Conservation (phyloP, 1,140 invertebrate genomes). For the Nilaparvata lugens region DNA sequence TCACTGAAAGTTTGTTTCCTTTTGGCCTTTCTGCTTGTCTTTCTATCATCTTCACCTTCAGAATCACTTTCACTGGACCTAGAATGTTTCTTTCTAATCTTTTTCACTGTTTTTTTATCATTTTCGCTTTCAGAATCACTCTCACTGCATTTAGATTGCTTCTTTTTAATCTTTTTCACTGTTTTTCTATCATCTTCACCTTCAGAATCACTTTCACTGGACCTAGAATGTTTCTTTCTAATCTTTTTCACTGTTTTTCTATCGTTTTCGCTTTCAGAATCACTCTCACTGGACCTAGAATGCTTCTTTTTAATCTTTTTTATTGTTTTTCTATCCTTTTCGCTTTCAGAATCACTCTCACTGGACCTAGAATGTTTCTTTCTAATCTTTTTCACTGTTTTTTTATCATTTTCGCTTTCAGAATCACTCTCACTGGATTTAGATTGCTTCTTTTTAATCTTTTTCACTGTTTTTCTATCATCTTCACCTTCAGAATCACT, state of each 20-base stretch:
- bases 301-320: background rate
- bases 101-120: constrained; percentile 4
- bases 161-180: background rate
- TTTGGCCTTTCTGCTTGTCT: background rate
- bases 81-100: background rate
- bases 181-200: constrained; percentile 1
- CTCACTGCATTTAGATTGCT: background rate
- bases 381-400: background rate
- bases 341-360: too few species aligned
- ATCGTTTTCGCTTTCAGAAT: background rate
- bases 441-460: background rate
- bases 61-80: too few species aligned
- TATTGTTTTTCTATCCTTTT: too few species aligned
- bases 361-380: too few species aligned
- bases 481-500: too few species aligned
- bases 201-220: background rate
- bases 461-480: too few species aligned
- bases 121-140: background rate
- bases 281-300: background rate
- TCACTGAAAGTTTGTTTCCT: background rate
- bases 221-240: background rate
- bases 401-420: too few species aligned
- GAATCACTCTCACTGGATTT: constrained; percentile 1
- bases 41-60: too few species aligned
- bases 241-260: constrained; percentile 4